A percentile compares a stretch with the other conserved stretches of the same genome.
These are phyloP conservation scores for Leptestheria dahalacensis DNA, from an alignment of 1,140 invertebrate genomes.

Conservation along the genomic window DNA sequence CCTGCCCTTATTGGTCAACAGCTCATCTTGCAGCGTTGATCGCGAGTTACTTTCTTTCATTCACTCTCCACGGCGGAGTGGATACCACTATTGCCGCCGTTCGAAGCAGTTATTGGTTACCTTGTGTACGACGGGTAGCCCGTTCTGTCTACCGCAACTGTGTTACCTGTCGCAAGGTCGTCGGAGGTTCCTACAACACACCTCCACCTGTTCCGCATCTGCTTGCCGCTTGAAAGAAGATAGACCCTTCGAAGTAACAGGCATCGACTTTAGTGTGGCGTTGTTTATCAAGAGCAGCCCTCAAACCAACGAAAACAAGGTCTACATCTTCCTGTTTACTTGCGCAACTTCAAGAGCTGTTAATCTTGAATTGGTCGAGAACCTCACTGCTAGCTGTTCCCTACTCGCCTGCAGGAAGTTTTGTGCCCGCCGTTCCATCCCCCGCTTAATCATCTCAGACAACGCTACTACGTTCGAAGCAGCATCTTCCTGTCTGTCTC, in stretches of 20 bases:
- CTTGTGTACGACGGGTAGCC: background rate
- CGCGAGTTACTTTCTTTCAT: background rate
- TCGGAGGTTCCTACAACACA: too few species aligned
- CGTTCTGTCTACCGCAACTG: background rate
- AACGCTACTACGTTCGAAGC: constrained; percentile 12
- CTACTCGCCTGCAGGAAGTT: constrained; percentile 19
- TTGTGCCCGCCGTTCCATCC: background rate
- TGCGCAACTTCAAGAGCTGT: constrained; percentile 28
- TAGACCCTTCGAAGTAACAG: background rate
- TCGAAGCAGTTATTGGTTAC: background rate
- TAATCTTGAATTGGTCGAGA: constrained; percentile 25
- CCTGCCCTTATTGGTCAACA: background rate
- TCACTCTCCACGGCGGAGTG: constrained; percentile 3
- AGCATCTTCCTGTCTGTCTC: background rate
- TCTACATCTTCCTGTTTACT: constrained; percentile 25
- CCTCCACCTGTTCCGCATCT: too few species aligned
- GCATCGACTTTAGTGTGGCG: background rate
- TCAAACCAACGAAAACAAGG: background rate
- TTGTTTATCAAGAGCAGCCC: background rate
- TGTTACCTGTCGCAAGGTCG: constrained; percentile 3
- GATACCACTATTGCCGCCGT: background rate
- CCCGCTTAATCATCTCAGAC: constrained; percentile 3
- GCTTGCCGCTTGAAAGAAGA: too few species aligned
- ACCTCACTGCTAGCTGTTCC: constrained; percentile 18
- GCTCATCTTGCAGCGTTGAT: background rate